These are phyloP conservation scores for Linurgus olivaceus DNA, from an alignment of 2,797 vertebrate species.

Conservation along the genomic window DNA sequence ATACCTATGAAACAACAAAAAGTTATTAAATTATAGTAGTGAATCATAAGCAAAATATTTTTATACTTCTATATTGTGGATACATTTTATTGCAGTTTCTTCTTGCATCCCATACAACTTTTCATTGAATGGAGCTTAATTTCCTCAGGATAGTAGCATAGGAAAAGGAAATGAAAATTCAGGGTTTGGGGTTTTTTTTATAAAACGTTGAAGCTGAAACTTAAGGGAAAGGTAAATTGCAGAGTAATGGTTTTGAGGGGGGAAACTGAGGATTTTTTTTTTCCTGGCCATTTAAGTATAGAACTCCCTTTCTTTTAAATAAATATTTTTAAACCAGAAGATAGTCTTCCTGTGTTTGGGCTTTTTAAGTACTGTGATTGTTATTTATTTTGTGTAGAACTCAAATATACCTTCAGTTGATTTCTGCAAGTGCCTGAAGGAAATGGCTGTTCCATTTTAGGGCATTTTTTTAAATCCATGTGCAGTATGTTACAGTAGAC, in stretches of 20 bases:
- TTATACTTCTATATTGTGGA: conserved; percentile 78
- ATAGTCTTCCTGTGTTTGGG: neutral
- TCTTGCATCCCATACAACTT: conserved; percentile 34
- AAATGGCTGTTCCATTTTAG: neutral
- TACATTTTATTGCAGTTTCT: conserved; percentile 71
- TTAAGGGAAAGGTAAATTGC: conserved; percentile 30
- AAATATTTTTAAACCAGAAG: conserved; percentile 62
- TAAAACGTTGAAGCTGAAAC: conserved; percentile 11
- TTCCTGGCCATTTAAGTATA: neutral
- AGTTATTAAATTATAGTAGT: conserved; percentile 87
- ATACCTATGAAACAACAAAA: conserved; percentile 89
- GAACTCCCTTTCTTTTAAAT: conserved; percentile 57
- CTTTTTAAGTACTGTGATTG: neutral
- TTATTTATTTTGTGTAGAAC: neutral
- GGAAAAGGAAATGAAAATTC: conserved; percentile 9
- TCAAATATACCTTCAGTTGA: neutral
- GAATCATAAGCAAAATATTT: conserved; percentile 78
- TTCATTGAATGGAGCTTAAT: conserved; percentile 41
- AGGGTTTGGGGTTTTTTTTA: neutral
- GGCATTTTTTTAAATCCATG: neutral
- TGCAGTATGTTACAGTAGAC: neutral
- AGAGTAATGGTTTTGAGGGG: neutral
- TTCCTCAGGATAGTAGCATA: conserved; percentile 19
- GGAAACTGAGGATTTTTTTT: neutral
- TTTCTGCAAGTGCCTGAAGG: neutral